A percentile compares a stretch with the other conserved stretches of the same genome.
phyloP scores from a whole-genome alignment of 2,888 invertebrate species.

The Plusia festucae region DNA sequence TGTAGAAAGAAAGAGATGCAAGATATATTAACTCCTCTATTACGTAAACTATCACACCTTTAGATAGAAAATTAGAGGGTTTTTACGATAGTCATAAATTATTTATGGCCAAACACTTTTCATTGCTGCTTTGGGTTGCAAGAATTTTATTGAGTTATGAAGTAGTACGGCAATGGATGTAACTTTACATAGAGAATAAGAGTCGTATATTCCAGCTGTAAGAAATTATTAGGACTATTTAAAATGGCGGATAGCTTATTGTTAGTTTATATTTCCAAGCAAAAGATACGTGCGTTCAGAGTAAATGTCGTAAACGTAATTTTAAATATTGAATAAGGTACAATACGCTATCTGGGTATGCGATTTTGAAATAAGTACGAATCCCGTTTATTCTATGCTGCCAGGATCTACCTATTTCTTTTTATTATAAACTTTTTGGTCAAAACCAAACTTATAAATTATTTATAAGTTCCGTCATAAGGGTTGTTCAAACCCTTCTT shows the following conservation, averaged over 20 bases:
- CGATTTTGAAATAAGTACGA: too few relatives aligned
- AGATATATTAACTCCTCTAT: neutral
- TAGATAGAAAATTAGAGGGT: neutral
- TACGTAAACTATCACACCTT: constrained; percentile 5
- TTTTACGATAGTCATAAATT: neutral
- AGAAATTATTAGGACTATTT: neutral
- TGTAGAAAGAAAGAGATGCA: neutral
- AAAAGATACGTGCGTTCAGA: too few relatives aligned
- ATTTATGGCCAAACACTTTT: neutral
- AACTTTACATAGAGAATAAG: neutral
- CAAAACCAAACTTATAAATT: constrained; percentile 16
- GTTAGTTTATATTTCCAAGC: too few relatives aligned
- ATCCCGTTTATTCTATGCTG: too few relatives aligned
- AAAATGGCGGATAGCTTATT: neutral
- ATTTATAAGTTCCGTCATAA: constrained; percentile 29
- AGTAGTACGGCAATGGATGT: neutral
- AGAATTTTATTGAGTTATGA: neutral
- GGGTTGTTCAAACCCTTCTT: constrained; percentile 9
- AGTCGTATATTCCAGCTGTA: neutral
- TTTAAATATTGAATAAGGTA: too few relatives aligned
- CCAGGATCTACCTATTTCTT: neutral
- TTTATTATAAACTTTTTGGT: neutral
- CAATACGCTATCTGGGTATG: too few relatives aligned
- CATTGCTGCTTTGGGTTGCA: neutral
- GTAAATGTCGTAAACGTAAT: too few relatives aligned